A percentile compares a stretch with the other conserved stretches of the same genome.
Conservation (phyloP, 2,113 vertebrate genomes). For the Dasyornis broadbenti region DNA sequence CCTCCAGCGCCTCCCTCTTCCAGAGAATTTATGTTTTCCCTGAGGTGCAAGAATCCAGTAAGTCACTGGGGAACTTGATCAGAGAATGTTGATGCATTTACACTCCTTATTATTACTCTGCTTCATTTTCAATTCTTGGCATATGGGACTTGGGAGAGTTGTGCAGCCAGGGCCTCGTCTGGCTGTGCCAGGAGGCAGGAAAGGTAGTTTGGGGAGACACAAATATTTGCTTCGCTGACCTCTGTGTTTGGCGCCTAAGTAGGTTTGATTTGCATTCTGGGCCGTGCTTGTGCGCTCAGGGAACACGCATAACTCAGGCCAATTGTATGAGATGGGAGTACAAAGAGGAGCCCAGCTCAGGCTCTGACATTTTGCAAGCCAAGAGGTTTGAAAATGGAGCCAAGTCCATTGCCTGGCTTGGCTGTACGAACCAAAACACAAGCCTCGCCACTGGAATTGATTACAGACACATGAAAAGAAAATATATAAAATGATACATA, state of each 20-base stretch:
- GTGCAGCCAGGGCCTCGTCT: not conserved
- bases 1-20: not conserved
- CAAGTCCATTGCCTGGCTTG: constrained; percentile 58
- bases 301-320: constrained; percentile 25
- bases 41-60: not conserved
- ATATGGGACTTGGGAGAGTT: not conserved
- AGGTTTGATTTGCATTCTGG: constrained; percentile 22
- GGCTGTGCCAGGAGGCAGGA: constrained; percentile 27
- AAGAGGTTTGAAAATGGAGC: constrained; percentile 48
- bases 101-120: not conserved
- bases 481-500: constrained; percentile 64
- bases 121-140: constrained; percentile 20
- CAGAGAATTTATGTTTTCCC: not conserved
- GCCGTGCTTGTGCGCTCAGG: not conserved
- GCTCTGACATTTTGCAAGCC: constrained; percentile 52
- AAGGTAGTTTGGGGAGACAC: constrained; percentile 48
- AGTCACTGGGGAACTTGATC: not conserved
- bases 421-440: constrained; percentile 60
- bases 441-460: constrained; percentile 60
- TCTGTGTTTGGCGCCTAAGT: constrained; percentile 25
- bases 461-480: constrained; percentile 68
- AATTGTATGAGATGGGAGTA: constrained; percentile 24
- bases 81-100: constrained; percentile 1
- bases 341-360: constrained; percentile 39
- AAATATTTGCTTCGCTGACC: constrained; percentile 38